Evolutionary conservation across 2,113 vertebrate genomes (phyloP), one percentile per base, ranked within the genome.

Genomic region (Callithrix jacchus): DNA sequence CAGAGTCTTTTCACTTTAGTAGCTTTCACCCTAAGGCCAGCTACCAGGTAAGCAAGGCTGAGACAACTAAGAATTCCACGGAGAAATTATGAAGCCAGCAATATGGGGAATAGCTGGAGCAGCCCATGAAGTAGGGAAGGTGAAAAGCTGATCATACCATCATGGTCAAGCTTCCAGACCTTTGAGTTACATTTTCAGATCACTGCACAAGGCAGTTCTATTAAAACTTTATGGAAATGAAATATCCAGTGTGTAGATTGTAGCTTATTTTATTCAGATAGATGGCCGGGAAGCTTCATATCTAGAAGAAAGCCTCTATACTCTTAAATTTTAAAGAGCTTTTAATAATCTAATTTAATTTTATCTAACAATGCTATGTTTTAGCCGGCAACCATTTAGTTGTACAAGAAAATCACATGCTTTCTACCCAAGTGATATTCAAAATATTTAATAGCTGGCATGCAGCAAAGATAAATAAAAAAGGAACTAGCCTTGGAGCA

Each of bases 301-400:
- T 56, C 45, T 73, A 56, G 1, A 70, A 35, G 68, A 76, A 92
- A 87, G 16, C 4, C 61, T 49, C 23, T 35, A 56, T n/a, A 30
- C 74, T 76, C 20, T 91, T 64, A 52, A 91, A 66, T 91, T 88
- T 80, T 79, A 70, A 95, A 92, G 23, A 14, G 85, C 49, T 95
- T 80, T 30, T 42, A 89, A 85, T 64, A 81, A 49, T 77, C 52
- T 79, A 70, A 61, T 93, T 81, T 40, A 93, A 80, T 88, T 87
- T 47, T 5, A 86, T 14, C 37, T 95, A 71, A 89, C 2, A 32
- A 4, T 77, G 27, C 47, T 66, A 9, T 80, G 5, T 74, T 32
- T 95, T 70, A 77, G 56, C 45, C 4, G 45, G 20, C 49, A 61
- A 47, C 23, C 45, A 87, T 71, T 92, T 92, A 4, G 14, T 23